phyloP scores from a whole-genome alignment of 1,140 invertebrate genomes.

The Polypedilum vanderplanki region DNA sequence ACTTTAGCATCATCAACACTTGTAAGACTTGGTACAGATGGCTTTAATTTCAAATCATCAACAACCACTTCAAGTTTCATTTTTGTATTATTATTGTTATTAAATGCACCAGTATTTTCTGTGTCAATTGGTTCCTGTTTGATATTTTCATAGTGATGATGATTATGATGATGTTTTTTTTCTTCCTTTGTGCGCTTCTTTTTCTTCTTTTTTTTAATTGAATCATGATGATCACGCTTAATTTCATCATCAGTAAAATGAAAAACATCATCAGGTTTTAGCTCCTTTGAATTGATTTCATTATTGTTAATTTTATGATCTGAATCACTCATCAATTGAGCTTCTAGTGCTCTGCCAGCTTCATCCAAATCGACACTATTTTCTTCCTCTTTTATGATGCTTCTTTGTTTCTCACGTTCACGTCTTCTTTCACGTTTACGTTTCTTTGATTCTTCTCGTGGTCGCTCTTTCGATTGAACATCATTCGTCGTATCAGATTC shows the following conservation, averaged over 20 bases:
- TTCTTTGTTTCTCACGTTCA: slow-evolving; percentile 46
- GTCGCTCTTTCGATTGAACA: slow-evolving; percentile 31
- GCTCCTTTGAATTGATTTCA: neutral
- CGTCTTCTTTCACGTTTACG: slow-evolving; percentile 49
- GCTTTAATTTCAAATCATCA: neutral
- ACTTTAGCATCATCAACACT: neutral
- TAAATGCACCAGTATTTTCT: neutral
- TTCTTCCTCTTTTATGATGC: slow-evolving; percentile 52
- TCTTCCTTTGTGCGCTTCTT: slow-evolving; percentile 75
- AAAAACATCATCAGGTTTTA: slow-evolving; percentile 37
- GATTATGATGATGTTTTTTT: slow-evolving; percentile 58
- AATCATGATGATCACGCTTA: slow-evolving; percentile 47
- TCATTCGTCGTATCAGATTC: neutral
- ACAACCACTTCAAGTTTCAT: neutral
- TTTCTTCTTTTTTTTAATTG: slow-evolving; percentile 73
- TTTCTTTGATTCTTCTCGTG: slow-evolving; percentile 50
- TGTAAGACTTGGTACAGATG: neutral
- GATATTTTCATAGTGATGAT: slow-evolving; percentile 48
- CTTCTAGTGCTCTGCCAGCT: slow-evolving; percentile 70
- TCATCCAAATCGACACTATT: slow-evolving; percentile 73
- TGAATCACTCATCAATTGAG: slow-evolving; percentile 60
- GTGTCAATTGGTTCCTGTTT: slow-evolving; percentile 20
- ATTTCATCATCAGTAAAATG: slow-evolving; percentile 46
- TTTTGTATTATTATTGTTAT: slow-evolving; percentile 23
- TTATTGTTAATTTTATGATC: slow-evolving; percentile 39